Conservation (phyloP, 2,888 invertebrate species). For the Nephrotoma appendiculata region DNA sequence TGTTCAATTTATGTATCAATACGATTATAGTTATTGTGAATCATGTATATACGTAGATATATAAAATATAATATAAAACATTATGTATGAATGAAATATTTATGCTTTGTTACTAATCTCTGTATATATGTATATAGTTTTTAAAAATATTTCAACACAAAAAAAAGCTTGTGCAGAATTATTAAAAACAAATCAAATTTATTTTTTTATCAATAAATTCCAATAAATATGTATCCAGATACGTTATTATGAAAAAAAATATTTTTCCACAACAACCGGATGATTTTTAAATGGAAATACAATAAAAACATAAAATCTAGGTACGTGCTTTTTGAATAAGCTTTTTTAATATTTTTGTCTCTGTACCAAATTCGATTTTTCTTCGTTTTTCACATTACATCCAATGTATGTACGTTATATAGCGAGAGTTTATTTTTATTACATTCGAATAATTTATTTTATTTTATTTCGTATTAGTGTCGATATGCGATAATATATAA, state of each 20-base stretch:
- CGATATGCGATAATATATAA: neutral
- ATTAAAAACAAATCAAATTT: neutral
- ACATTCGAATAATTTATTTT: neutral
- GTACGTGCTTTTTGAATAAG: neutral
- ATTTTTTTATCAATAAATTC: neutral
- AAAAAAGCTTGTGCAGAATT: neutral
- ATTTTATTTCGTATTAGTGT: neutral
- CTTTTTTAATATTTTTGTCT: neutral
- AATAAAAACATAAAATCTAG: neutral
- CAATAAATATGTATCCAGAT: neutral
- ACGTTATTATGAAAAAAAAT: neutral
- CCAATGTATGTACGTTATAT: neutral
- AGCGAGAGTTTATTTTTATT: neutral
- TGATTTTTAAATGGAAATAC: neutral
- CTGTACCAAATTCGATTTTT: neutral
- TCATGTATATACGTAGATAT: no score
- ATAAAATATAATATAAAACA: neutral
- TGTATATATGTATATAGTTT: neutral
- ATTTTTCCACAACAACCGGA: neutral
- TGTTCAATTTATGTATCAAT: neutral
- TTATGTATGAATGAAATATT: neutral
- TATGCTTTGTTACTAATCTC: neutral
- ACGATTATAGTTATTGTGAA: neutral
- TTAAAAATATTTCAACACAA: neutral
- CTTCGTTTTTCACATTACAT: neutral